Percentiles rank a stretch among this genome's conserved stretches.
Conservation (phyloP, 2,797 vertebrate genomes). For the Helicolenus hilgendorfi region DNA sequence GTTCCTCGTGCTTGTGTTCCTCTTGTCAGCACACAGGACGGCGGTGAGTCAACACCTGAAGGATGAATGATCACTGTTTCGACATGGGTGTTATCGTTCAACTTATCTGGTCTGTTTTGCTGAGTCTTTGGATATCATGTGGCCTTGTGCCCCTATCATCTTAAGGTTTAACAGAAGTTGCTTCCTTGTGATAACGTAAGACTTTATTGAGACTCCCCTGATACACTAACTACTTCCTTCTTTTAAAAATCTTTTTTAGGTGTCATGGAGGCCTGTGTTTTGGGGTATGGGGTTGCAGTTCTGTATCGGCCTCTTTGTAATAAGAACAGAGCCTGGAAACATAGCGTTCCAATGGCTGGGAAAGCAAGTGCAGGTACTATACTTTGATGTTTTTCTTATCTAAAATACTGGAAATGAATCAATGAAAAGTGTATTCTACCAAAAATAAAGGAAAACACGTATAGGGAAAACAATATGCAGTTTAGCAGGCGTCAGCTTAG, state of each 20-base stretch:
- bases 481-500: neutral
- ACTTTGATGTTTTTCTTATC: neutral
- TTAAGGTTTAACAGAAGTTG: conserved; percentile 29
- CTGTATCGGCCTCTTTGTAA: conserved; percentile 93
- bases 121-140: conserved; percentile 71
- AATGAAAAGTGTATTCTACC: neutral
- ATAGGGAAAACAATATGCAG: neutral
- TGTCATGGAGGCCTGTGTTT: conserved; percentile 93
- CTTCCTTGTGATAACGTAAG: conserved; percentile 51
- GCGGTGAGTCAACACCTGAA: conserved; percentile 85
- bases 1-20: conserved; percentile 91
- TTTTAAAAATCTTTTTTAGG: conserved; percentile 79
- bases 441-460: neutral
- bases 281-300: conserved; percentile 97
- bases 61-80: neutral
- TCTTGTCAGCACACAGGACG: conserved; percentile 92
- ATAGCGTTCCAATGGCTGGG: conserved; percentile 95
- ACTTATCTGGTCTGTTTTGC: conserved; percentile 64
- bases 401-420: neutral
- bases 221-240: neutral
- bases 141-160: conserved; percentile 43
- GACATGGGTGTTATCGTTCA: conserved; percentile 26
- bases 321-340: conserved; percentile 94
- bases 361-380: conserved; percentile 93
- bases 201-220: neutral